Base-by-base conservation (phyloP, 2,113 vertebrate genomes). In the Otis tarda region DNA sequence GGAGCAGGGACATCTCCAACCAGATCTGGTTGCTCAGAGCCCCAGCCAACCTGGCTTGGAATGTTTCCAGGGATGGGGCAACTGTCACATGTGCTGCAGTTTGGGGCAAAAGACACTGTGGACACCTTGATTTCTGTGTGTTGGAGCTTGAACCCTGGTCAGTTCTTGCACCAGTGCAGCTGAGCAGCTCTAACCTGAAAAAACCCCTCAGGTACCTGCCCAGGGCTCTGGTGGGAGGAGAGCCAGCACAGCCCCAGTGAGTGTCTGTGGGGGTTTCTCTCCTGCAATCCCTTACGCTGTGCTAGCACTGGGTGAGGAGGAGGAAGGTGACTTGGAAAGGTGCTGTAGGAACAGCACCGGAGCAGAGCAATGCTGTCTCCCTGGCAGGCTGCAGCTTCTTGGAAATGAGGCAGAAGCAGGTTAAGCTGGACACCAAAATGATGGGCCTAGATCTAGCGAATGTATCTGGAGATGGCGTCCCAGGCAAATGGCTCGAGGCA, bases 301-400 rank as follows among this genome's bases (percentile, higher is more conserved):
- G 31, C 35, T n/a, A 16, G 20, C 3, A 24, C 6, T 18, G 59
- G 39, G 9, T 28, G 28, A 89, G 50, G 61, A 64, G 50, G 43
- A 37, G 47, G 68, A 39, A 69, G 65, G 35, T 52, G 47, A 11
- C 28, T 17, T 27, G 47, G 37, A 15, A 74, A 70, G 31, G 17
- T 4, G 28, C 1, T 0, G 1, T 21, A 31, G 63, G 80, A 56
- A 10, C 1, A 3, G 20, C 0, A 4, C 17, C 2, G 3, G 45
- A n/a, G 35, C 59, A 39, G 39, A 28, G 39, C 0, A 2, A 31
- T 13, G 69, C 11, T 1, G 0, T 8, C 88, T 63, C 21, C 59
- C n/a, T 43, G 39, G 10, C 14, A 47, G 75, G 14, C 20, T 64
- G 43, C 24, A 59, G 12, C 8, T 83, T 49, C 33, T 47, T 1